phyloP scores from a whole-genome alignment of 2,797 vertebrate genomes.

The Danio albolineatus region DNA sequence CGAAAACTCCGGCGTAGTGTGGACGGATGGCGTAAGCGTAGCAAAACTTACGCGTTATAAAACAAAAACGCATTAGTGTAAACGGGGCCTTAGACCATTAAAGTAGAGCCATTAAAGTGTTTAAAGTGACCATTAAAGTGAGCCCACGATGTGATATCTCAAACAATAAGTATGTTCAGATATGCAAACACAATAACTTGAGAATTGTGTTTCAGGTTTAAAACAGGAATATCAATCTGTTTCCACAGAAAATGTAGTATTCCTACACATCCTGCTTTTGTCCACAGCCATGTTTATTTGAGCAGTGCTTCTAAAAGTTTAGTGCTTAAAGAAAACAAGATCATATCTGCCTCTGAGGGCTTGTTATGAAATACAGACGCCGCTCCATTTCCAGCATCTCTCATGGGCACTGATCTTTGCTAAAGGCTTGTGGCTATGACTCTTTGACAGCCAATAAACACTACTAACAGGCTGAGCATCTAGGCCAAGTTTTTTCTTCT shows the following conservation, averaged over 20 bases:
- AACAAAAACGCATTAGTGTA: no score
- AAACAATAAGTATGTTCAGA: no score
- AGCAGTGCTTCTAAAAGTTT: not conserved
- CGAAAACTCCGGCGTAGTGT: no score
- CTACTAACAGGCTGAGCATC: slow-evolving; percentile 11
- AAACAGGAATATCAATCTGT: not conserved
- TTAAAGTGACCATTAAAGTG: no score
- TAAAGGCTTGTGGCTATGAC: slow-evolving; percentile 20
- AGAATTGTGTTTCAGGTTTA: not conserved
- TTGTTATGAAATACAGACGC: slow-evolving; percentile 19
- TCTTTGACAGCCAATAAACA: slow-evolving; percentile 23
- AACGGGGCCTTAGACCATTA: no score
- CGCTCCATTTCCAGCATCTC: not conserved
- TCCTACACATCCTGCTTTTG: not conserved
- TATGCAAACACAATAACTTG: no score
- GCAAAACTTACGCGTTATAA: no score
- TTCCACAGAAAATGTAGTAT: not conserved
- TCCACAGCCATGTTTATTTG: not conserved
- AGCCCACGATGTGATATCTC: no score
- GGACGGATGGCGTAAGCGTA: no score
- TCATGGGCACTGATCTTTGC: slow-evolving; percentile 25
- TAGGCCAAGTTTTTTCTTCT: not conserved
- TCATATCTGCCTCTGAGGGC: not conserved
- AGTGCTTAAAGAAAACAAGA: not conserved
- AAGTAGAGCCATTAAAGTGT: no score